Evolutionary conservation across 2,797 vertebrate genomes (phyloP), one percentile per base, ranked within the genome.

Genomic region (Nannoperca obscura): DNA sequence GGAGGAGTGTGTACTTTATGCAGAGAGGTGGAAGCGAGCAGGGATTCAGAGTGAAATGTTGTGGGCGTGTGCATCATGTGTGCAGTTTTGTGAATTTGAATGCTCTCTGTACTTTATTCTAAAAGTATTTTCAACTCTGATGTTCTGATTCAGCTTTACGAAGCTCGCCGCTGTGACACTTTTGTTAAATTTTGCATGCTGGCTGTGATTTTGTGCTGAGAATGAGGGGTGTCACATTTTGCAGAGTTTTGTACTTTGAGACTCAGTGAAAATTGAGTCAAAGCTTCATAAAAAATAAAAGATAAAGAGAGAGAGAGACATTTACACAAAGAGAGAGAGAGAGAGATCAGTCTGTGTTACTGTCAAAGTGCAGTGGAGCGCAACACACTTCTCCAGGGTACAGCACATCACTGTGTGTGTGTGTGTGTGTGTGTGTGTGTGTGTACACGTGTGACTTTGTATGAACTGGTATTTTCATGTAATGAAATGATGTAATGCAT

Each of bases 321-420:
- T 69, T 71, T 1, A 54, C 30, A 80, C 8, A 36, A 2, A 55
- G 42, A 53, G 30, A 15, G 34, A 61, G 54, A 54, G 76, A 71
- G 63, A 74, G 65, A 32, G 71, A 80, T 91, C 91, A 76, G 81
- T 40, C 36, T 34, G 73, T 7, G 85, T 92, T 90, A 91, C 65
- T 88, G 89, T 93, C 91, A 92, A 53, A 83, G 85, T 86, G 83
- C 84, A 86, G 59, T 17, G 42, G 66, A 89, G 86, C 79, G 52
- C 20, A 61, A 76, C 86, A 64, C 78, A 58, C 84, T 76, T 86
- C 89, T 91, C 76, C 84, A 85, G 88, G 90, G 67, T 64, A 79
- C 72, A 87, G 55, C 74, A 64, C 83, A 84, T 83, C 88, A 83
- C 78, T 68, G 69, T 44, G 22, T 46, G 53, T 68, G 22, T 54